Evolutionary conservation across 2,113 vertebrate species (phyloP).

Genomic region (Heterochromis multidens): DNA sequence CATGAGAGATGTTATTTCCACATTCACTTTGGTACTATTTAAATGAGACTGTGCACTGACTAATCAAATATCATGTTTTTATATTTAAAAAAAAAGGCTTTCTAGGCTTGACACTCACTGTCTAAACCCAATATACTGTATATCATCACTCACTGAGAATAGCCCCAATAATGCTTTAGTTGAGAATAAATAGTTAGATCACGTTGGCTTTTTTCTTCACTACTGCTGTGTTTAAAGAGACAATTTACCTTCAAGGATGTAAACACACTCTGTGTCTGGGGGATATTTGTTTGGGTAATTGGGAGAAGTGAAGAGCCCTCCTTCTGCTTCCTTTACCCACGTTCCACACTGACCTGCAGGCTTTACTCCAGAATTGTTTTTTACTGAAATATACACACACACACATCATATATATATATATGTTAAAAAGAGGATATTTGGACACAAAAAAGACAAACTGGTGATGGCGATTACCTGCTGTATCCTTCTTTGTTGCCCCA

Average conservation of each 20-base stretch:
- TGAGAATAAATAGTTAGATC: not conserved
- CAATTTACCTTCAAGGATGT: constrained; percentile 96
- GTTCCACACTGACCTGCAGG: constrained; percentile 94
- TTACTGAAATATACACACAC: constrained; percentile 76
- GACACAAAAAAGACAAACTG: not conserved
- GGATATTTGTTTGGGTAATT: constrained; percentile 99
- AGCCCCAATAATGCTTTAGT: not conserved
- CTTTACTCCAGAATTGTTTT: constrained; percentile 90
- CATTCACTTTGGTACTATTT: constrained; percentile 3
- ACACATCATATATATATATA: not conserved
- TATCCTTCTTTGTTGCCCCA: constrained; percentile 93
- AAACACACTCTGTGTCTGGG: constrained; percentile 94
- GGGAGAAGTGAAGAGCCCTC: constrained; percentile 96
- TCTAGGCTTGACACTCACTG: not conserved
- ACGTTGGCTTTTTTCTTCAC: not conserved
- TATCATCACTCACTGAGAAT: not conserved
- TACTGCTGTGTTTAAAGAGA: not conserved
- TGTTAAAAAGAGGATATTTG: not conserved
- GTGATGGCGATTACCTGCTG: constrained; percentile 80
- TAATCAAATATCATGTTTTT: not conserved
- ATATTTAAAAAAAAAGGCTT: not conserved
- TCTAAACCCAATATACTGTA: not conserved
- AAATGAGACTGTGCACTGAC: not conserved
- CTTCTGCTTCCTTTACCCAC: constrained; percentile 95
- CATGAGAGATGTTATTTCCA: not conserved